phyloP scores from a whole-genome alignment of 1,140 invertebrate species.

The Charaxes varanes region DNA sequence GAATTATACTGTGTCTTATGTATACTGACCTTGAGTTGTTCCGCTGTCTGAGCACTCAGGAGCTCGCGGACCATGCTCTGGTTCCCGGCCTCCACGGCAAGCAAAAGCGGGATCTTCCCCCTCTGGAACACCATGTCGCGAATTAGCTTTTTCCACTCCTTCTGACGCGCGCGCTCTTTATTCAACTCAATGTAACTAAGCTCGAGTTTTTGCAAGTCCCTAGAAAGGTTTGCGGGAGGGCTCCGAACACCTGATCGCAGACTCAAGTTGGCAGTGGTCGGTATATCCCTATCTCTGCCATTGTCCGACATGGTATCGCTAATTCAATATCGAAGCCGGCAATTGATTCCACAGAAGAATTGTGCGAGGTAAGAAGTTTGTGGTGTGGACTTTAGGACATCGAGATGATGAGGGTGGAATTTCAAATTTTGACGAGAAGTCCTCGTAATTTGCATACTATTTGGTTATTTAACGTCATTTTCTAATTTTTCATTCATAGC shows the following conservation, averaged over 20 bases:
- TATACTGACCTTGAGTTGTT: conserved; percentile 83
- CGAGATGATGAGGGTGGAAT: no score
- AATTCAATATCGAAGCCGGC: no score
- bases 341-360: no score
- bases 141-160: conserved; percentile 74
- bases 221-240: conserved; percentile 44
- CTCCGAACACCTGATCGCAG: conserved; percentile 36
- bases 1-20: no score
- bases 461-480: no score
- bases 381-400: no score
- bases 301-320: conserved; percentile 48
- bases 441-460: no score
- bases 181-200: conserved; percentile 75
- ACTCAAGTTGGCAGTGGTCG: conserved; percentile 42
- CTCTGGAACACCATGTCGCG: conserved; percentile 80
- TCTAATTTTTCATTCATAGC: no score
- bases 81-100: conserved; percentile 95
- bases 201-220: conserved; percentile 58
- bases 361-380: no score
- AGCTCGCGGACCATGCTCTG: conserved; percentile 94
- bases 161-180: conserved; percentile 70
- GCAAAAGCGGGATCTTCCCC: conserved; percentile 93
- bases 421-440: no score
- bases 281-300: conserved; percentile 40
- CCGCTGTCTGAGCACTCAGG: conserved; percentile 86